Evolutionary conservation across 2,888 invertebrate genomes (phyloP), one percentile per base, ranked within the genome.

Genomic region (Cordylochernes scorpioides): DNA sequence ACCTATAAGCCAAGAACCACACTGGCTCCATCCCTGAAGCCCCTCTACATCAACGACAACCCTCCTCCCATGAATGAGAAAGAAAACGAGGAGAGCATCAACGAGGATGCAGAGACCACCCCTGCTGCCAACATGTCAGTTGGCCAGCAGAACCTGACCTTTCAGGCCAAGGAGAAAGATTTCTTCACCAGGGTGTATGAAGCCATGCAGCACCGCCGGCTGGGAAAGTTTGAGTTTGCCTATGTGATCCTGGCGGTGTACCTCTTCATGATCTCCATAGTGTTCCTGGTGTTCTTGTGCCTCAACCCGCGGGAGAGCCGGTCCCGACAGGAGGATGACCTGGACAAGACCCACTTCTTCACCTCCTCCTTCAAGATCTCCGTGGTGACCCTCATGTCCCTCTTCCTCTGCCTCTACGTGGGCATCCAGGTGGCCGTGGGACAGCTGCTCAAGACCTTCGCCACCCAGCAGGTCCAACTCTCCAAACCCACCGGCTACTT

Each of bases 381-480:
- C 7, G 38, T 55, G 7, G 45, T 55, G 3, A 30, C 45, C 2
- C 40, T 54, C 7, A 44, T 54, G 24, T 51, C 53, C 24, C 17
- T 52, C 16, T 53, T 57, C 35, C 50, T 50, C 32, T 47, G 55
- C 32, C 37, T 51, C 14, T 55, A 54, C 32, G 48, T 52, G 10
- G 55, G 56, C 3, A 46, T 51, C 38, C 54, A 57, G 39, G 51
- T 54, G 3, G 49, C 53, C 4, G 55, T 47, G 39, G 55, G 55
- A 3, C 54, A 52, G n/a, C 43, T 55, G n/a, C 39, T 55, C 3
- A 43, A 51, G 26, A 49, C 50, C 3, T 55, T 53, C 39, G 44
- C 51, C 8, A 45, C 52, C 5, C 44, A 49, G 28, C 35, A 43
- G 21, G 40, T 49, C 16, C 34, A 44, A 7, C 47, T 54, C 44